phyloP scores from a whole-genome alignment of 2,888 invertebrate genomes.

The Euclidia mi region DNA sequence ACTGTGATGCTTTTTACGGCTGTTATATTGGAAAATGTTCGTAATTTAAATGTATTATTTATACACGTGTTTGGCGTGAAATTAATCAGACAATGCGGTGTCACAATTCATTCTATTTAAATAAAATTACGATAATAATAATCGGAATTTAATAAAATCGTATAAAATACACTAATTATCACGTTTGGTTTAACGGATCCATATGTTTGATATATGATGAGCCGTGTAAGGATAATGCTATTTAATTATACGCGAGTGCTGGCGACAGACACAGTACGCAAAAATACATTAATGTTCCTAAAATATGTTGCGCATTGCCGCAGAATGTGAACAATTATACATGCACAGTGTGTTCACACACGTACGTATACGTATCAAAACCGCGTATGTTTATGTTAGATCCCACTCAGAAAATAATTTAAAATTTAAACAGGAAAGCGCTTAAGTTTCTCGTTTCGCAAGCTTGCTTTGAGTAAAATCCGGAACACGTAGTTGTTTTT shows the following conservation, averaged over 20 bases:
- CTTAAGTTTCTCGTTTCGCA: conserved; percentile 50
- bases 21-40: no score
- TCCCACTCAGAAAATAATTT: conserved; percentile 59
- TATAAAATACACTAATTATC: conserved; percentile 7
- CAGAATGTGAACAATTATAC: conserved; percentile 28
- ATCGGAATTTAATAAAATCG: no score
- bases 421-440: conserved; percentile 61
- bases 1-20: no score
- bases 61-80: no score
- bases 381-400: conserved; percentile 48
- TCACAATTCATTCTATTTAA: no score
- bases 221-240: conserved; percentile 10
- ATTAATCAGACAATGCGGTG: no score
- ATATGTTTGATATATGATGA: conserved; percentile 13
- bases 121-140: no score
- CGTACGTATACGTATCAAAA: conserved; percentile 29
- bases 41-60: no score
- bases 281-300: conserved; percentile 28
- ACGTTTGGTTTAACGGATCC: not conserved
- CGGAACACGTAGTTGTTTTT: conserved; percentile 33
- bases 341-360: conserved; percentile 24
- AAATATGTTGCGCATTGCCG: conserved; percentile 21
- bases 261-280: conserved; percentile 10
- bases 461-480: conserved; percentile 34
- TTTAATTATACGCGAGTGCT: conserved; percentile 25